Base-by-base conservation (phyloP, 2,888 invertebrate species). In the Himalopsyche anomala region DNA sequence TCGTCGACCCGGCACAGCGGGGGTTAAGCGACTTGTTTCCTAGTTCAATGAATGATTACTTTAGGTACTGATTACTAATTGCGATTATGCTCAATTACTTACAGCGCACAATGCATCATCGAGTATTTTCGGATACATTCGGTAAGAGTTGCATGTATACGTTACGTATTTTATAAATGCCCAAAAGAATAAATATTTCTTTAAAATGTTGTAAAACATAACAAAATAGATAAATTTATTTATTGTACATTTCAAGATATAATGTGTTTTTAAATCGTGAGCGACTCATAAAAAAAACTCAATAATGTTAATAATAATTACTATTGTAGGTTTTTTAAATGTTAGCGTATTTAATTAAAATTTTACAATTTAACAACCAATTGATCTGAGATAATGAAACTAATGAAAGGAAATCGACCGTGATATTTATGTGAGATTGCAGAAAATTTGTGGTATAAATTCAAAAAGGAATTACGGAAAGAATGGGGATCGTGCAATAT, bases 21-120 rank as follows among this genome's bases (percentile, higher is more conserved):
- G 74, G 74, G 74, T 74, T 74, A 74, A 74, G 74, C 74, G 74
- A 74, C 74, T 74, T 74, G 15, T 74, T 74, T 74, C 74, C 74
- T 74, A 74, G 74, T 74, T 74, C 74, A 74, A 74, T 36, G 74
- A 74, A 74, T 74, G 74, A 74, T 74, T 74, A 51, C 51, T 51
- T 15, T 51, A 36, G 28, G 74, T 74, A 74, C 36, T 74, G 74
- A 74, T 74, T 74, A 74, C 74, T 74, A 74, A 74, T 74, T 74
- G 74, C 74, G 74, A 74, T 36, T 74, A 15, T 12, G 38, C 36
- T 36, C 36, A 74, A 74, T 74, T 74, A 74, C 15, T 38, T 36
- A 36, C 15, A 28, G 15, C 15, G 5, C 19, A 74, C 36, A 28
- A 69, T 28, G n/a, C 8, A 69, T 69, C 11, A 28, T 69, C 69